A percentile compares a stretch with the other conserved stretches of the same genome.
Conservation (phyloP, 2,113 vertebrate species). For the Rhinogobius similis region DNA sequence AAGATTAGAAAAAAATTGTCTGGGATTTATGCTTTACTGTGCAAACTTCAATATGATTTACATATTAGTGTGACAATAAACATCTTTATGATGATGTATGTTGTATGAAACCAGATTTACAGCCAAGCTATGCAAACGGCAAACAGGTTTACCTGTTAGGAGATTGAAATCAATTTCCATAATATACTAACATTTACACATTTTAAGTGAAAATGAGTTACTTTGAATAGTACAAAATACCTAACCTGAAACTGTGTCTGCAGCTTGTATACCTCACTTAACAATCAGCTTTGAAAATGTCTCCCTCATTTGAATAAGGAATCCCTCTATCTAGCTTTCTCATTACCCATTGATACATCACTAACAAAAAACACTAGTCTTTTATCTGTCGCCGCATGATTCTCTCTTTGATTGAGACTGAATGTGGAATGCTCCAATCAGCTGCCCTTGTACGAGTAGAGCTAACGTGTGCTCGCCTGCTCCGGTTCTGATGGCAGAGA, state of each 20-base stretch:
- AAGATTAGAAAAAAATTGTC: background rate
- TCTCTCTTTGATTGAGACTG: slow-evolving; percentile 67
- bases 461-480: slow-evolving; percentile 64
- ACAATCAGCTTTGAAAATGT: slow-evolving; percentile 51
- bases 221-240: too few relatives aligned
- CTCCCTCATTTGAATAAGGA: slow-evolving; percentile 34
- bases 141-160: too few relatives aligned
- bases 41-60: background rate
- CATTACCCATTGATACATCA: slow-evolving; percentile 43
- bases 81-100: too few relatives aligned
- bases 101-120: too few relatives aligned
- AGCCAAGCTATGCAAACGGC: too few relatives aligned
- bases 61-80: too few relatives aligned
- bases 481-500: slow-evolving; percentile 68
- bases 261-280: slow-evolving; percentile 5
- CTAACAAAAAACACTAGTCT: slow-evolving; percentile 38
- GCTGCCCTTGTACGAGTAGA: slow-evolving; percentile 65
- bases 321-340: slow-evolving; percentile 36
- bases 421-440: slow-evolving; percentile 70
- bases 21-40: background rate
- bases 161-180: too few relatives aligned
- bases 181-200: too few relatives aligned
- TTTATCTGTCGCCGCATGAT: slow-evolving; percentile 56
- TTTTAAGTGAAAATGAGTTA: too few relatives aligned
- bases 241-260: background rate